Evolutionary conservation across 2,113 vertebrate species (phyloP).

Genomic region (Peromyscus maniculatus): DNA sequence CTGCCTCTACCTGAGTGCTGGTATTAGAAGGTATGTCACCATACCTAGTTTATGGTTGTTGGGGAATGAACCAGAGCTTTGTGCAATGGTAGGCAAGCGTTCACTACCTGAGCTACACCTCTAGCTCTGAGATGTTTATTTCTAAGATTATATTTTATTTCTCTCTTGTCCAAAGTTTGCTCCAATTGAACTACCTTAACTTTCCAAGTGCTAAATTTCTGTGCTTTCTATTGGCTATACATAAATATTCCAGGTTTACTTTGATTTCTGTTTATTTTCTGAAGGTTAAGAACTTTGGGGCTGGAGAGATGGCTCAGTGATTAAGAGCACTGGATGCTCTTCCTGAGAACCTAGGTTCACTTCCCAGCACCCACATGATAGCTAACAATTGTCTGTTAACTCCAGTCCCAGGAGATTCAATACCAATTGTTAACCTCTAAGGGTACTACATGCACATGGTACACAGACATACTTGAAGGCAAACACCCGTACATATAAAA

Average conservation of each 20-base stretch:
- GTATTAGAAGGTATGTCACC: not conserved
- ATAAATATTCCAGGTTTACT: slow-evolving; percentile 39
- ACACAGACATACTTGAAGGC: not conserved
- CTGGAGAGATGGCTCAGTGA: not conserved
- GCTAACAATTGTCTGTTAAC: not conserved
- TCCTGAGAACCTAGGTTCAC: not conserved
- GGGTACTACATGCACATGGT: not conserved
- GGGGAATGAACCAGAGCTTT: not conserved
- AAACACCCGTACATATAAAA: not conserved
- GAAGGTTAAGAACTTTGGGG: slow-evolving; percentile 13
- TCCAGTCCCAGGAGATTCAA: not conserved
- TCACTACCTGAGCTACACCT: no score
- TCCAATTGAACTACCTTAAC: not conserved
- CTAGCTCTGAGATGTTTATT: not conserved
- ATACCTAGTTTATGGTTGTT: not conserved
- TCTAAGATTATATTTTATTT: slow-evolving; percentile 15
- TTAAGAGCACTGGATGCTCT: not conserved
- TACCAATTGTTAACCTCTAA: not conserved
- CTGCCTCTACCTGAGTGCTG: not conserved
- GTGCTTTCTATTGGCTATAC: slow-evolving; percentile 19
- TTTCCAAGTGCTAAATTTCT: slow-evolving; percentile 29
- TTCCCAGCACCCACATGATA: not conserved
- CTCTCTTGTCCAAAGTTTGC: not conserved
- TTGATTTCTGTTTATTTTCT: slow-evolving; percentile 48
- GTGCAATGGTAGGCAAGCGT: not conserved